A percentile compares a stretch with the other conserved stretches of the same genome.
Conservation (phyloP, 30 jellyfish, hydroid and myxozoan genomes). For the Aurelia aurita region DNA sequence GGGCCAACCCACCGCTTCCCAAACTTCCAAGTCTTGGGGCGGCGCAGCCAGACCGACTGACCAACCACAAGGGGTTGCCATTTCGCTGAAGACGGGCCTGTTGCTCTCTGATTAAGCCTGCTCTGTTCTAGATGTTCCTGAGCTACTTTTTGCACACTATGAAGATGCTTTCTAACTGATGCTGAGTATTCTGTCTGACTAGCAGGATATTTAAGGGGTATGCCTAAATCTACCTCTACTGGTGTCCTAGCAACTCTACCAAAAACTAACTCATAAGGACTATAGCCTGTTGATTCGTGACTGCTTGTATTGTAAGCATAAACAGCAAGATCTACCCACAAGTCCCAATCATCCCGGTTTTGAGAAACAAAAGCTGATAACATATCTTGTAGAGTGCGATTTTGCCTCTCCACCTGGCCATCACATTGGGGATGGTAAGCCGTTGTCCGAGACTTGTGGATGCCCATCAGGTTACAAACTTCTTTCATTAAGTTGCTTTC, state of each 20-base stretch:
- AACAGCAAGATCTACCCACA: conserved; percentile 14
- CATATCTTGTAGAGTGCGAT: conserved; percentile 31
- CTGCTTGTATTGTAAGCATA: conserved; percentile 14
- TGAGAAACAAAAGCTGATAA: conserved; percentile 33
- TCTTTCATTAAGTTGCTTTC: no score
- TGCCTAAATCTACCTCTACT: conserved; percentile 16
- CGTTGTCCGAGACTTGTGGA: no score
- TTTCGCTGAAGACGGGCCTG: not conserved
- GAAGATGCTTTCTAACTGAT: conserved; percentile 16
- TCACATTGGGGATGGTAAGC: no score
- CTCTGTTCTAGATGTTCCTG: not conserved
- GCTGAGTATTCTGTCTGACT: conserved; percentile 20
- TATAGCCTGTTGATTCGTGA: no score
- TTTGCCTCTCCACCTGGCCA: conserved; percentile 30
- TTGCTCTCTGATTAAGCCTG: not conserved
- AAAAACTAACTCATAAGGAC: no score
- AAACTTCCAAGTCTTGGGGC: no score
- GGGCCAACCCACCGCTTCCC: no score
- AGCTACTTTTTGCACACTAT: conserved; percentile 14
- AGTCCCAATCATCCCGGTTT: conserved; percentile 40
- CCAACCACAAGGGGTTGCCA: conserved; percentile 20
- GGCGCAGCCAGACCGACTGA: conserved; percentile 41
- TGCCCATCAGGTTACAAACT: no score
- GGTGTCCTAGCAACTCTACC: conserved; percentile 45
- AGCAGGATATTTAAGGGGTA: conserved; percentile 27